A percentile compares a stretch with the other conserved stretches of the same genome.
Conservation (phyloP, 1,140 invertebrate species). For the Conopomorpha cramerella region DNA sequence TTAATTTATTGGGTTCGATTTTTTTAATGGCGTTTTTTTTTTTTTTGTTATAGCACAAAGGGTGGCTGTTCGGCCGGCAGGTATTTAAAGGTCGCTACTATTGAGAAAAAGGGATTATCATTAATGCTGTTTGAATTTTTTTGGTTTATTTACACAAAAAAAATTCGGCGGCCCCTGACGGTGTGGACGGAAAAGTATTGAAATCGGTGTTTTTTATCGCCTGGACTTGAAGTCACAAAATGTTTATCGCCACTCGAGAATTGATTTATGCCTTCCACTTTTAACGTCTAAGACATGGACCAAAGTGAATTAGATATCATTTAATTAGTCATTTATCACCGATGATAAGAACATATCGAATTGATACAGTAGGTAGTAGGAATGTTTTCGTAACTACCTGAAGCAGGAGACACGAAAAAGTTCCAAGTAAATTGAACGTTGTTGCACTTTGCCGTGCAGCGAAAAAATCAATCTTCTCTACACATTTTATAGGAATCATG, state of each 20-base stretch:
- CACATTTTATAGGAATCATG: too few species aligned
- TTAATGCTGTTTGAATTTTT: constrained; percentile 42
- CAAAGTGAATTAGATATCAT: constrained; percentile 46
- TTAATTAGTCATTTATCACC: constrained; percentile 58
- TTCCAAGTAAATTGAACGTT: too few species aligned
- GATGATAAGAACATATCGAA: constrained; percentile 49
- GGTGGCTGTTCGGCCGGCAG: too few species aligned
- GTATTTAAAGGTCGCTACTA: too few species aligned
- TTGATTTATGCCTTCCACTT: constrained; percentile 57
- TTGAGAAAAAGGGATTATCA: too few species aligned
- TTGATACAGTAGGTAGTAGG: too few species aligned
- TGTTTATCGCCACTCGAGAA: constrained; percentile 55
- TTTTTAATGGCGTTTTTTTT: constrained; percentile 37
- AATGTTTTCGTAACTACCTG: too few species aligned
- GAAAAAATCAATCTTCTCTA: too few species aligned
- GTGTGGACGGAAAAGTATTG: constrained; percentile 28
- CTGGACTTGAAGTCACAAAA: constrained; percentile 54
- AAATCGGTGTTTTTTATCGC: constrained; percentile 52
- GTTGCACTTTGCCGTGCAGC: too few species aligned
- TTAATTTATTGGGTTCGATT: constrained; percentile 43
- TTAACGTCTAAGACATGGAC: constrained; percentile 20
- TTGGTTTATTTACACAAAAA: constrained; percentile 46
- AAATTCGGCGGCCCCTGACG: constrained; percentile 50
- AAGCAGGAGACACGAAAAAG: too few species aligned
- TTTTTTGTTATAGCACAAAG: too few species aligned